A percentile compares a stretch with the other conserved stretches of the same genome.
phyloP scores from a whole-genome alignment of 2,797 vertebrate genomes.

The Etheostoma perlongum region DNA sequence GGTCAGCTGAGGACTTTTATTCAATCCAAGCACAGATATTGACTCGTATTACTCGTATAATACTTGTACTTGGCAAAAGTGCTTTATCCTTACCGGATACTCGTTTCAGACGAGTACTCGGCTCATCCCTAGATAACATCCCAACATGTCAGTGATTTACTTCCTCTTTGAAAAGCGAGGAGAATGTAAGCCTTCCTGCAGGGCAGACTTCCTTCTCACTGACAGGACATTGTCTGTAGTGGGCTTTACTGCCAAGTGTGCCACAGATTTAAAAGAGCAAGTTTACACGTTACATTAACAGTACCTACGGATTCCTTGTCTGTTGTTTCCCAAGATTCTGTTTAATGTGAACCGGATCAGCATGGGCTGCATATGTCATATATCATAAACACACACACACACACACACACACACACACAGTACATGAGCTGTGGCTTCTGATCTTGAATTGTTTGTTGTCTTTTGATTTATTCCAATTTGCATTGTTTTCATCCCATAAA shows the following conservation, averaged over 20 bases:
- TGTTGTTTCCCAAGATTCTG: neutral
- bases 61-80: too few relatives aligned
- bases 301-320: neutral
- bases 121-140: neutral
- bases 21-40: too few relatives aligned
- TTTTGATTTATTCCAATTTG: neutral
- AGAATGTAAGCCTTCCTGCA: neutral
- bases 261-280: neutral
- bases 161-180: conserved; percentile 2
- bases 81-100: too few relatives aligned
- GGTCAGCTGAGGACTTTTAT: too few relatives aligned
- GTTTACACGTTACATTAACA: neutral
- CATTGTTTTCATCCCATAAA: neutral
- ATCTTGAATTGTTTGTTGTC: neutral
- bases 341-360: neutral
- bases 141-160: neutral
- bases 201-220: neutral
- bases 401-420: neutral
- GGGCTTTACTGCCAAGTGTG: neutral
- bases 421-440: neutral
- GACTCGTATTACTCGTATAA: too few relatives aligned
- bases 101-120: too few relatives aligned
- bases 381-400: conserved; percentile 12
- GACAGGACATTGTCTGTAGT: neutral
- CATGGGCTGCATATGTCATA: too few relatives aligned